phyloP scores from a whole-genome alignment of 2,113 vertebrate genomes.

The Chaetorhynchus papuensis region DNA sequence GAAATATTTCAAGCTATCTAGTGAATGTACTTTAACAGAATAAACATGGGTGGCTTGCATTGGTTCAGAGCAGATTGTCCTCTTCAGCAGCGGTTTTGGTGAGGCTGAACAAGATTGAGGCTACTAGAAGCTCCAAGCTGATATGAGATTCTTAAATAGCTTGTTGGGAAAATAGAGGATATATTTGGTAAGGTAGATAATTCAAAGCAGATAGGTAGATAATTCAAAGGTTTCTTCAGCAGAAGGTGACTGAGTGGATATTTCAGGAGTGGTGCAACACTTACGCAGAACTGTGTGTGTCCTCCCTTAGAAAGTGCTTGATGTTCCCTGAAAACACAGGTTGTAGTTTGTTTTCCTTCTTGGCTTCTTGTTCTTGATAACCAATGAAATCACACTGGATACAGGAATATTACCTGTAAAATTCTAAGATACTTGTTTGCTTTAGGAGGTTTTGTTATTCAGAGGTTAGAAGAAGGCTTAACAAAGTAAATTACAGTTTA shows the following conservation, averaged over 20 bases:
- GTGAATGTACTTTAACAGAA: background rate
- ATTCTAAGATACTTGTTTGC: background rate
- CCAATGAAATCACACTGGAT: background rate
- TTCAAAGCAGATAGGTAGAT: background rate
- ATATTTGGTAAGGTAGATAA: background rate
- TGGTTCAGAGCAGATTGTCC: background rate
- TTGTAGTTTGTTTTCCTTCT: background rate
- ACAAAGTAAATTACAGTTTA: background rate
- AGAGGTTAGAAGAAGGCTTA: background rate
- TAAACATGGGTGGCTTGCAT: background rate
- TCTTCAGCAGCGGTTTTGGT: background rate
- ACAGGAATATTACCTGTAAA: background rate
- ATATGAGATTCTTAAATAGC: background rate
- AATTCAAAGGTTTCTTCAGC: background rate
- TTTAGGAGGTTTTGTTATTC: background rate
- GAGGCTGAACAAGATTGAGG: background rate
- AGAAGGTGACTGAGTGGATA: background rate
- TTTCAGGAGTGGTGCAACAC: background rate
- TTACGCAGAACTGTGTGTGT: background rate
- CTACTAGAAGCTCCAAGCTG: background rate
- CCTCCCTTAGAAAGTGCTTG: background rate
- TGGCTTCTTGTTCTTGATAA: background rate
- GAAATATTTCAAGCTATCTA: background rate
- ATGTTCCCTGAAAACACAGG: background rate
- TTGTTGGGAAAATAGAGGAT: background rate